These are phyloP conservation scores for Oeneis ivallda DNA, from an alignment of 2,888 invertebrate genomes.

Conservation along the genomic window DNA sequence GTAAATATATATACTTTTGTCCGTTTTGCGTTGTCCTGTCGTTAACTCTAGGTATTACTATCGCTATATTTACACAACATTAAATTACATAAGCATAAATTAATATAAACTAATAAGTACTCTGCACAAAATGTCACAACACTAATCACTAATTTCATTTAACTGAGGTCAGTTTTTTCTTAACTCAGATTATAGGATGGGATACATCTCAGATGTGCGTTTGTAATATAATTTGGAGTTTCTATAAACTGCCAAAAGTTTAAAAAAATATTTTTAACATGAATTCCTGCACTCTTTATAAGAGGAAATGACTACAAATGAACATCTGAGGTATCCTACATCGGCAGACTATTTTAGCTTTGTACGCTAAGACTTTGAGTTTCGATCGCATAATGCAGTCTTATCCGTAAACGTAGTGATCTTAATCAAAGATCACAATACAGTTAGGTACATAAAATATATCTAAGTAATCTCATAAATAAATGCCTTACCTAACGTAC, in stretches of 20 bases:
- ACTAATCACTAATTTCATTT: constrained; percentile 56
- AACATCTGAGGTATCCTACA: constrained; percentile 19
- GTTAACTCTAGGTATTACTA: constrained; percentile 45
- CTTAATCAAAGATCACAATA: constrained; percentile 75
- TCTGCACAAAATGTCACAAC: constrained; percentile 78
- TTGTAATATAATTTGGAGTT: neutral
- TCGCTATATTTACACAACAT: constrained; percentile 73
- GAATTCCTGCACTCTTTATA: too few species aligned
- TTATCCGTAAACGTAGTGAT: constrained; percentile 51
- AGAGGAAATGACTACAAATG: neutral
- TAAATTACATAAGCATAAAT: constrained; percentile 76
- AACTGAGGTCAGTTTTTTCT: constrained; percentile 57
- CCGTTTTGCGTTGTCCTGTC: constrained; percentile 46
- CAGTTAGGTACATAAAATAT: constrained; percentile 60
- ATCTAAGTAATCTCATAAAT: constrained; percentile 80
- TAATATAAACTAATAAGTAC: constrained; percentile 81
- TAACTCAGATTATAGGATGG: constrained; percentile 29
- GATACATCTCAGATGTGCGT: constrained; percentile 23
- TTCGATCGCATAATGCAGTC: constrained; percentile 76
- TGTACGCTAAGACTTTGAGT: constrained; percentile 48
- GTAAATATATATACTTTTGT: constrained; percentile 49
- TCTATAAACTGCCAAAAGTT: neutral
- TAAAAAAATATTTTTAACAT: too few species aligned
- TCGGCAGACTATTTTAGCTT: constrained; percentile 23
- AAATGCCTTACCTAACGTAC: constrained; percentile 66